Base-by-base conservation (phyloP, 35 echinoderm and acorn worm species). In the Ptychodera flava region DNA sequence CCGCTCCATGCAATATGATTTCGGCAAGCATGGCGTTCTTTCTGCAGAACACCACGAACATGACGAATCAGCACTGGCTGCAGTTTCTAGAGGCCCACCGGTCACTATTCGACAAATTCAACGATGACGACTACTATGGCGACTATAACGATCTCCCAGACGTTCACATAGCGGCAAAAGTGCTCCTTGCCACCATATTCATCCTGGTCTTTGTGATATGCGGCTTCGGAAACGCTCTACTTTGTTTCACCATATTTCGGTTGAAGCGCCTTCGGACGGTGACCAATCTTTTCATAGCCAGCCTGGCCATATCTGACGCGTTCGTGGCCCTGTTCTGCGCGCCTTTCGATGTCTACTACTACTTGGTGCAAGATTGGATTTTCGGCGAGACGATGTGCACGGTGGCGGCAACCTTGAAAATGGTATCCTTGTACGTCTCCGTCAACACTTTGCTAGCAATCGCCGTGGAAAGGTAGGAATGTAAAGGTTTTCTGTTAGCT, bases 361-460 rank as follows among this genome's bases (percentile, higher is more conserved):
- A 94, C 37, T 86, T 94, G 36, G 36, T 64, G 36, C 93, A 99
- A 35, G 76, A 94, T 35, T 99, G 96, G 96, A 83, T 99, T 16
- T 93, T 93, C 33, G 90, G 90, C 16, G 76, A 84, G 22, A 37
- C 88, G 27, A 90, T 99, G 90, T 99, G 96, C 80, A 85, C 79
- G 0, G 35, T 99, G 15, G 88, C 94, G 28, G 89, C 84, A 29
- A 94, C 90, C 35, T 28, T 94, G 14, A 92, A 94, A 89, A 85
- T 89, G 35, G 88, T 99, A n/a, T 99, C 96, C 12, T 82, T 99
- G 10, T 99, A 88, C 86, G 96, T 94, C 6, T 99, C 96, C 10
- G 91, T 99, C 79, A 99, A 99, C 82, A 99, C 96, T 0, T 84
- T 99, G 0, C 86, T 99, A 0, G 96, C 94, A 36, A 99, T 99